These are phyloP conservation scores for Trichoplusia ni DNA, from an alignment of 1,140 invertebrate genomes.

Conservation along the genomic window DNA sequence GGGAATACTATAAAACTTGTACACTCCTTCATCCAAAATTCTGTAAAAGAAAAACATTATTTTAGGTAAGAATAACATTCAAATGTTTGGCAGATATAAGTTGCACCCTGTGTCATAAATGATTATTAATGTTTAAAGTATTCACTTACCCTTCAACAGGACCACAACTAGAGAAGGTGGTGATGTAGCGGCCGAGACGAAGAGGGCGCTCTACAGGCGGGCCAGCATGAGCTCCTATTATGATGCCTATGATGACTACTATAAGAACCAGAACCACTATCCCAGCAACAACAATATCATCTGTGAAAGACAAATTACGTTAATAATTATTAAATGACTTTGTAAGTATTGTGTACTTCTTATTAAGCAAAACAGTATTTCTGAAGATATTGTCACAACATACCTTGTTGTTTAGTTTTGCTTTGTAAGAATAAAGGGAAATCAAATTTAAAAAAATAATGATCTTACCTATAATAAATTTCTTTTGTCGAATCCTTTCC, in stretches of 20 bases:
- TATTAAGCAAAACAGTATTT: too few relatives aligned
- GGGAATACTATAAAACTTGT: conserved; percentile 92
- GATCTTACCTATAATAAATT: conserved; percentile 72
- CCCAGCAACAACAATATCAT: conserved; percentile 80
- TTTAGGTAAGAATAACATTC: neutral
- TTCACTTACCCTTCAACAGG: conserved; percentile 86
- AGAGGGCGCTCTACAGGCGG: conserved; percentile 61
- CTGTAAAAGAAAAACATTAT: conserved; percentile 67
- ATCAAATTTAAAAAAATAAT: neutral
- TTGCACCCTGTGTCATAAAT: too few relatives aligned
- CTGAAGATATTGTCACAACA: too few relatives aligned
- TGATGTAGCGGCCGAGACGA: conserved; percentile 85
- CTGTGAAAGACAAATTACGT: neutral
- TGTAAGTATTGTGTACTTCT: too few relatives aligned
- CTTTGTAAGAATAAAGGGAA: too few relatives aligned
- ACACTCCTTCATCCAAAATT: conserved; percentile 87
- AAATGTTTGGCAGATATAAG: too few relatives aligned
- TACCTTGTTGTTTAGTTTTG: too few relatives aligned
- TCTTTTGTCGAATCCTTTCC: conserved; percentile 78
- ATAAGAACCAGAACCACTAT: conserved; percentile 84
- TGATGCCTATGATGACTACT: conserved; percentile 84
- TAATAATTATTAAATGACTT: conserved; percentile 10
- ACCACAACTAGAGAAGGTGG: conserved; percentile 89
- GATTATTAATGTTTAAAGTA: too few relatives aligned
- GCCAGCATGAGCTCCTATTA: conserved; percentile 82